Evolutionary conservation across 2,113 vertebrate genomes (phyloP), one percentile per base, ranked within the genome.

Genomic region (Syngnathus scovelli): DNA sequence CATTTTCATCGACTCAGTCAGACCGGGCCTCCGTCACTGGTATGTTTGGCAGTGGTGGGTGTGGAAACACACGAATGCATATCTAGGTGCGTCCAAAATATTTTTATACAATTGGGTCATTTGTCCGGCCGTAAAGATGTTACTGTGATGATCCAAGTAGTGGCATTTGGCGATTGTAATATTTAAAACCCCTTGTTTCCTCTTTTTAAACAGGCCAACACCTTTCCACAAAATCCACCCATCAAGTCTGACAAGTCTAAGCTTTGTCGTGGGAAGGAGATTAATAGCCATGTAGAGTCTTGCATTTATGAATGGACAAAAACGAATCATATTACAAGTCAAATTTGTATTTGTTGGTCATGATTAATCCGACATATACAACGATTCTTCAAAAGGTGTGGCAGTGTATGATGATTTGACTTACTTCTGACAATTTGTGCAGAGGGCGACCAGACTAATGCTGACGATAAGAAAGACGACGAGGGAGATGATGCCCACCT

Each of bases 391-490:
- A 1, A 19, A 19, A 33, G 4, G 12, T 18, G 13, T 0, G 6
- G 4, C 44, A 4, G 44, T 48, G 58, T 38, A 21, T 13, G 5
- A 1, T 23, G 7, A 3, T 64, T 1, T 18, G 5, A 2, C 85
- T 87, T 61, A 90, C 89, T 78, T 88, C 4, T 12, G 13, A 71
- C 88, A 88, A 7, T 2, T 54, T 48, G 7, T 39, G 5, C 89
- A 90, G 19, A 90, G 71, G 33, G 72, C 65, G 4, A 89, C 58
- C 18, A 87, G 66, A 7, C 64, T 74, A 58, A 86, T 21, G 65
- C 79, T 70, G 27, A 88, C 74, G 51, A 90, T 1, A 48, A 90
- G 49, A 78, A 91, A 86, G 52, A 81, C 54, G 0, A 84, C 1
- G 1, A 80, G 59, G 43, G 86, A 90, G 74, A 89, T 61, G 59